Percentiles rank a stretch among this genome's conserved stretches.
Conservation (phyloP, 2,888 invertebrate genomes). For the Chalcis sispes region DNA sequence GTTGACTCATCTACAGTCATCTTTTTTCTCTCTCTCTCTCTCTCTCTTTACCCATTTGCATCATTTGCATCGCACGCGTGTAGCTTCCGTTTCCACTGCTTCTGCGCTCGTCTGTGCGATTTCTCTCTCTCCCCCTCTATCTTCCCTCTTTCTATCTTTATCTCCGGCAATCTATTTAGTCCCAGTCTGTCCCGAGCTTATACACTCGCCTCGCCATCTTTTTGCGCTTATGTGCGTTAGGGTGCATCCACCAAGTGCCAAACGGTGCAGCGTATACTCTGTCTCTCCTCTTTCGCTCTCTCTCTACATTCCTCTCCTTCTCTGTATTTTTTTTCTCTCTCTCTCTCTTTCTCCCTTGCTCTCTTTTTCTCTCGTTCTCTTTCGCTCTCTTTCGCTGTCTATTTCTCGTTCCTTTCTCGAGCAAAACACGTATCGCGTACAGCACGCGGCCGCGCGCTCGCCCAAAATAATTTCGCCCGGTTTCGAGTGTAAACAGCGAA, state of each 20-base stretch:
- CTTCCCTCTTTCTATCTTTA: conserved; percentile 49
- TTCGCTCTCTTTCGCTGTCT: background rate
- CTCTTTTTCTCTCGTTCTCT: background rate
- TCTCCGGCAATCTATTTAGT: conserved; percentile 44
- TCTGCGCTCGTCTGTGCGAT: background rate
- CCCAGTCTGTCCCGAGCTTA: background rate
- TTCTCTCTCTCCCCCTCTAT: background rate
- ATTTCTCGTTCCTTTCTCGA: background rate
- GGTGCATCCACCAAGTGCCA: conserved; percentile 46
- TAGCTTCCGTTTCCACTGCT: conserved; percentile 24
- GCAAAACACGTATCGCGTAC: background rate
- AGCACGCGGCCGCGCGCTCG: background rate
- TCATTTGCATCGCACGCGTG: background rate
- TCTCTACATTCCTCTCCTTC: background rate
- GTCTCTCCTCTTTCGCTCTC: conserved; percentile 2
- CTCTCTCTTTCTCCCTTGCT: background rate
- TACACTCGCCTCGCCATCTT: background rate
- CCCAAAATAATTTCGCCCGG: conserved; percentile 42
- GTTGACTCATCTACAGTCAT: too few relatives aligned
- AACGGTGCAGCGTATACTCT: conserved; percentile 24
- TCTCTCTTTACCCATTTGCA: too few relatives aligned
- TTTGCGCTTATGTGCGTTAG: conserved; percentile 11
- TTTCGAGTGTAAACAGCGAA: conserved; percentile 40
- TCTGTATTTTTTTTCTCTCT: conserved; percentile 12
- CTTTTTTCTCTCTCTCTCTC: too few relatives aligned